Base-by-base conservation (phyloP, 2,797 vertebrate species). In the Lophotriccus pileatus region DNA sequence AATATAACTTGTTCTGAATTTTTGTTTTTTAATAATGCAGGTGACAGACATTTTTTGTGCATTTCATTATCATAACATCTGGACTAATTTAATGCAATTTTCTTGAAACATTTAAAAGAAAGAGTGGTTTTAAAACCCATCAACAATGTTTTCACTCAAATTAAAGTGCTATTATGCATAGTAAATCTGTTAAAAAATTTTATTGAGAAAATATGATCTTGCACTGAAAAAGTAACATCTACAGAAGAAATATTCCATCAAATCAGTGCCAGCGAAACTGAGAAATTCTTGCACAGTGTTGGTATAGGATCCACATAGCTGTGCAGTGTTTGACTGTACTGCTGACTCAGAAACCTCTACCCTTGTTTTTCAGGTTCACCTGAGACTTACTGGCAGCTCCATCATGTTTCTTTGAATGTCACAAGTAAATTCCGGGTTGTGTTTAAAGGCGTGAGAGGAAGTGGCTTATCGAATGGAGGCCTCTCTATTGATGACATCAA, bases 401-500 rank as follows among this genome's bases (percentile, higher is more conserved):
- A 98, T 53, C 98, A 99, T 0, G 92, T 99, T 58, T 97, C 97
- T 59, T 90, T 99, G 76, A 95, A 98, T 2, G 96, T 94, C 84
- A 97, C 96, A 12, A 98, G 43, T 17, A 99, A 99, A 97, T 99
- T 99, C 96, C 96, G 98, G 6, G 97, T 99, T 18, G 97, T 98
- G 55, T 99, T 99, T 93, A 77, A 98, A 97, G 99, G 98, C 1
- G 34, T 94, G 43, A 98, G 97, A 96, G 97, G 91, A 41, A 59
- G 55, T 7, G 80, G 95, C 8, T 21, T 55, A 11, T 96, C 98
- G 15, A 21, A 36, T 1, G 99, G 99, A 12, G 99, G 99, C 18
- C 94, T 99, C 68, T 99, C 99, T 10, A 97, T 99, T 74, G 99
- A 99, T 1, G 99, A 99, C 92, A 98, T 99, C 93, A 99, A 99